A percentile compares a stretch with the other conserved stretches of the same genome.
Evolutionary conservation across 2,113 vertebrate species (phyloP).

Genomic region (Seriola rivoliana): DNA sequence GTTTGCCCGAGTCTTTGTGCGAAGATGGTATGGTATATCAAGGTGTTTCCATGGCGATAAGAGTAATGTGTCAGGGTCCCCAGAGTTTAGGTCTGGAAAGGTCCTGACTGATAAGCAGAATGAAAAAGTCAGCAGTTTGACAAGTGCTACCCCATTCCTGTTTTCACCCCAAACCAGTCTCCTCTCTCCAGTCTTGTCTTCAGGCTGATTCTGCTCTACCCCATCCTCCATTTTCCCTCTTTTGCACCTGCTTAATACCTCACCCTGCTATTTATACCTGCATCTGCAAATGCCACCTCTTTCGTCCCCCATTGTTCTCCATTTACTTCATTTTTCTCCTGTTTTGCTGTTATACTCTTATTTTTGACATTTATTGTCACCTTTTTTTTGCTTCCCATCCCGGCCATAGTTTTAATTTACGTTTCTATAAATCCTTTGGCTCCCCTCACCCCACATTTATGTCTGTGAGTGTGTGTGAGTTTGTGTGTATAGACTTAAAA

Average conservation of each 20-base stretch:
- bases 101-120: slow-evolving; percentile 79
- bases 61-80: slow-evolving; percentile 74
- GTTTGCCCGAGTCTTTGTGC: slow-evolving; percentile 67
- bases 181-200: slow-evolving; percentile 49
- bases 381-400: slow-evolving; percentile 33
- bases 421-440: slow-evolving; percentile 43
- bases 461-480: neutral
- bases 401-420: slow-evolving; percentile 34
- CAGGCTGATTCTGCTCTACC: slow-evolving; percentile 17
- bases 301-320: slow-evolving; percentile 69
- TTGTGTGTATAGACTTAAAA: neutral
- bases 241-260: slow-evolving; percentile 53
- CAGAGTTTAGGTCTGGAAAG: slow-evolving; percentile 74
- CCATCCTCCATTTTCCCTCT: slow-evolving; percentile 36
- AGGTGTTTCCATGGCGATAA: slow-evolving; percentile 81
- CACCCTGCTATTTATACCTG: slow-evolving; percentile 68
- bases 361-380: slow-evolving; percentile 61
- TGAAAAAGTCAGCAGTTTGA: slow-evolving; percentile 81
- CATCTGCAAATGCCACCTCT: slow-evolving; percentile 66
- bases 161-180: slow-evolving; percentile 52
- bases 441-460: slow-evolving; percentile 9
- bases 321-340: slow-evolving; percentile 61
- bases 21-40: slow-evolving; percentile 69
- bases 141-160: slow-evolving; percentile 71
- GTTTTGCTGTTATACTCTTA: slow-evolving; percentile 58